Conservation (phyloP, 1,140 invertebrate species). For the Argopecten irradians region DNA sequence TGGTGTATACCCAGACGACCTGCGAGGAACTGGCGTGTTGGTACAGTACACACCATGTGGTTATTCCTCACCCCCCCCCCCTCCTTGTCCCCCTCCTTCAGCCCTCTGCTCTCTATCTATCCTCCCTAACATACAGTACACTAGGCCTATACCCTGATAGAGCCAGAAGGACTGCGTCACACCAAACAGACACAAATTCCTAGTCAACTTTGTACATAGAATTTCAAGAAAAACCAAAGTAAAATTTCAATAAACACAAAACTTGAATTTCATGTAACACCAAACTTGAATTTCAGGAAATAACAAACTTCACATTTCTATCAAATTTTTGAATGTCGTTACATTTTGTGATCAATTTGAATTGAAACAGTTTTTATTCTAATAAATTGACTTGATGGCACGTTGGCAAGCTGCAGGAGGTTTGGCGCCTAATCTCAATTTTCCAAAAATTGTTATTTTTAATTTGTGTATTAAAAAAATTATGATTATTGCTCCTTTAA, state of each 20-base stretch:
- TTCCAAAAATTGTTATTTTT: background rate
- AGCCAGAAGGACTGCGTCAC: background rate
- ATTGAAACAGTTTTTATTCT: background rate
- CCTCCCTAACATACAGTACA: background rate
- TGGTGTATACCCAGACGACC: background rate
- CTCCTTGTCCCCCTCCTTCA: background rate
- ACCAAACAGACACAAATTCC: background rate
- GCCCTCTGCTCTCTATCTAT: background rate
- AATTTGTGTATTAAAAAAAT: background rate
- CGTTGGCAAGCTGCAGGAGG: background rate
- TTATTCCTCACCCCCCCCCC: background rate
- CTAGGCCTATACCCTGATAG: background rate
- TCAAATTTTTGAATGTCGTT: background rate
- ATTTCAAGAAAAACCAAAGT: no score
- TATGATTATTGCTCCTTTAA: background rate
- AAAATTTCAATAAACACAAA: no score
- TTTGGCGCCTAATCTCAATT: background rate
- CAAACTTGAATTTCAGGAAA: background rate
- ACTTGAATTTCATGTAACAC: no score
- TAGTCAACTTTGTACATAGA: background rate
- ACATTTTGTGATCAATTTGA: background rate
- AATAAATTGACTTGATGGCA: background rate
- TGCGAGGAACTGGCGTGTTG: background rate
- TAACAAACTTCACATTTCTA: background rate
- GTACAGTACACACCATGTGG: slow-evolving; percentile 5